Evolutionary conservation across 2,797 vertebrate genomes (phyloP), one percentile per base, ranked within the genome.

Genomic region (Pelodytes ibericus): DNA sequence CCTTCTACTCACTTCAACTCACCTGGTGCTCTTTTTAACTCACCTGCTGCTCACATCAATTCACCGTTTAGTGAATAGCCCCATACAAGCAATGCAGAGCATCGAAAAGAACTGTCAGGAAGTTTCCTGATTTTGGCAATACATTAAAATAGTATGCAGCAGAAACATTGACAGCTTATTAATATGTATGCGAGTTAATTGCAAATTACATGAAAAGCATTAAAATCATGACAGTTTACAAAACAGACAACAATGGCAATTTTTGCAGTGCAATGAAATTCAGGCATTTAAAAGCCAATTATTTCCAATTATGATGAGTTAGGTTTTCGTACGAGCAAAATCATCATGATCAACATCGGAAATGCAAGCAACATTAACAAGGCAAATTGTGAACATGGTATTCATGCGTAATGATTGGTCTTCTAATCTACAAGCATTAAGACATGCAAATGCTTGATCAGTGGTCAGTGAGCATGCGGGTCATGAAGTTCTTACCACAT

Each of bases 401-500:
- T 25, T 11, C 27, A 18, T 26, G 62, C 39, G 33, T 25, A 49
- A 47, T 74, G 29, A 83, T 83, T 84, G 83, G 81, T 80, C 71
- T n/a, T 62, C 75, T 68, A 86, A 91, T 91, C 89, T 90, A 87
- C 33, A 86, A 78, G 74, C 80, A 86, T 87, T 89, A 87, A 79
- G 8, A 31, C 70, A 61, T 72, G 75, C 70, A 36, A 29, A 61
- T 72, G 69, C 49, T 24, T 9, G 30, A 15, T 77, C 47, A 59
- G 25, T 72, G 29, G n/a, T 57, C 27, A 62, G 25, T 1, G 77
- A 16, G 13, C 3, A 81, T 72, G 79, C 89, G 86, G 72, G 85
- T 74, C 83, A 83, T 82, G 78, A 90, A 86, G 89, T 90, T 92
- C 97, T 99, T 99, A 99, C 96, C 97, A 99, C 93, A 90, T 99